Percentiles rank a stretch among this genome's conserved stretches.
phyloP scores from a whole-genome alignment of 2,113 vertebrate species.

The Lates calcarifer region DNA sequence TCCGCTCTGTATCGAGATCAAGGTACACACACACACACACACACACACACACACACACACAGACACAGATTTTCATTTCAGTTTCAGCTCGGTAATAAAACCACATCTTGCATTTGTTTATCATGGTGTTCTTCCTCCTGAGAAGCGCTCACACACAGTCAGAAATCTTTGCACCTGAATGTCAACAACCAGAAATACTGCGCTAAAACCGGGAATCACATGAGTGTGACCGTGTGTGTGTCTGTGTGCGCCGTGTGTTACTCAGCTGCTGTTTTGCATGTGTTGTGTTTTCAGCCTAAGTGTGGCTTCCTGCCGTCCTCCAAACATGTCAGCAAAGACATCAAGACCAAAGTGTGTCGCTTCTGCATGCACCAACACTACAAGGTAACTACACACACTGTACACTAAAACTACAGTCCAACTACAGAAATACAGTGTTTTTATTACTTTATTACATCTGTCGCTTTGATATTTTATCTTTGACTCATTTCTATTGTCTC shows the following conservation, averaged over 20 bases:
- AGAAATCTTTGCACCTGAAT: conserved; percentile 5
- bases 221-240: conserved; percentile 11
- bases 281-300: conserved; percentile 89
- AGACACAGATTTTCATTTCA: conserved; percentile 6
- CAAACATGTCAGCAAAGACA: conserved; percentile 91
- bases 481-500: neutral
- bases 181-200: neutral
- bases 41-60: conserved; percentile 23
- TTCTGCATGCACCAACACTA: conserved; percentile 94
- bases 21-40: conserved; percentile 83
- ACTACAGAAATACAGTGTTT: neutral
- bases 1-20: conserved; percentile 96
- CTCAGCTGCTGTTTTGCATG: conserved; percentile 19
- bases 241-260: conserved; percentile 12
- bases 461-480: too few species aligned
- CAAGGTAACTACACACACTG: conserved; percentile 66
- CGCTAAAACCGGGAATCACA: neutral
- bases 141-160: neutral
- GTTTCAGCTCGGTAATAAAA: neutral
- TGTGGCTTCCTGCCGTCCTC: conserved; percentile 97
- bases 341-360: conserved; percentile 95
- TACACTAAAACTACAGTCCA: neutral
- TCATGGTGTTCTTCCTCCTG: neutral
- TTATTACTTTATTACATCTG: neutral
- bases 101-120: neutral